Percentiles rank a stretch among this genome's conserved stretches.
Conservation (phyloP, 92 coral and sea anemone species). For the Montipora capitata region DNA sequence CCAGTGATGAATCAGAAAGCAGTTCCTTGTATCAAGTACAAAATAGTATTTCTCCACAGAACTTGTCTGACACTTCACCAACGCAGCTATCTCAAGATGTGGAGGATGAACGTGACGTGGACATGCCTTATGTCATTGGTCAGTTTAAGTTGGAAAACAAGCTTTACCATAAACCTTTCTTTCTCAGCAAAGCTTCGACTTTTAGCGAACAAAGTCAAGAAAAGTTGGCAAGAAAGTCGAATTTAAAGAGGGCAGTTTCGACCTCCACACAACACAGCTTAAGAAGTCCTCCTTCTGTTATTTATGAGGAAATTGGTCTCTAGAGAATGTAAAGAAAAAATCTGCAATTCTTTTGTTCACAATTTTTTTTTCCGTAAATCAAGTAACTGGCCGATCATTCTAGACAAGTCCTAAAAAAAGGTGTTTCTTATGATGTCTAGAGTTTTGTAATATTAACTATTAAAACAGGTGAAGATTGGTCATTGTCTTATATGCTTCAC, state of each 20-base stretch:
- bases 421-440: too few relatives aligned
- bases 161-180: conserved; percentile 39
- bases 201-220: neutral
- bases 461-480: too few relatives aligned
- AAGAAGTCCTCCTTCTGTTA: conserved; percentile 27
- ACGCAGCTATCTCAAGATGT: conserved; percentile 51
- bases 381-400: too few relatives aligned
- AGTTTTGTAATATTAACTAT: too few relatives aligned
- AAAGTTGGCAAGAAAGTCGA: conserved; percentile 22
- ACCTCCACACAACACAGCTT: conserved; percentile 4
- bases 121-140: conserved; percentile 93
- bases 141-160: conserved; percentile 76
- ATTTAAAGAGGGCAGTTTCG: conserved; percentile 36
- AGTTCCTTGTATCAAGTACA: conserved; percentile 27
- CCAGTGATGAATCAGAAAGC: conserved; percentile 58
- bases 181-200: conserved; percentile 50
- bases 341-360: too few relatives aligned
- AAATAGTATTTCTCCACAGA: neutral
- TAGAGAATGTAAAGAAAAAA: neutral
- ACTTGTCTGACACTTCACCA: conserved; percentile 18
- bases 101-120: conserved; percentile 75
- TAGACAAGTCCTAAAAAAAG: too few relatives aligned
- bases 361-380: too few relatives aligned
- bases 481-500: too few relatives aligned
- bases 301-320: conserved; percentile 40